Percentiles rank a stretch among this genome's conserved stretches.
These are phyloP conservation scores for Amblyopsis rosae DNA, from an alignment of 2,113 vertebrate species.

Conservation along the genomic window DNA sequence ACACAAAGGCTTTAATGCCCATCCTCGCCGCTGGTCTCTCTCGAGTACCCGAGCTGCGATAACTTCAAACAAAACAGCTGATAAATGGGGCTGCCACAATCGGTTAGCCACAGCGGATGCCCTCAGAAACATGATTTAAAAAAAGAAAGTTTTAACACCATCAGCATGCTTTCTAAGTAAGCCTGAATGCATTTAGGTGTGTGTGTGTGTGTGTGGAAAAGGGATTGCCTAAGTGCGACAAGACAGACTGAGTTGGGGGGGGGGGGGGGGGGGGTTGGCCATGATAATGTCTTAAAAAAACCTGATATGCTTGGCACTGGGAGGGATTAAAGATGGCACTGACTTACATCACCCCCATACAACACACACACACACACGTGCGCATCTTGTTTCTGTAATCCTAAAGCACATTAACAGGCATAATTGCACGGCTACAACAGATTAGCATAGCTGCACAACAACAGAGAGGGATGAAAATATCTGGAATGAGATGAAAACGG, in stretches of 20 bases:
- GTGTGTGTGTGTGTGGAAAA: conserved; percentile 4
- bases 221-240: background rate
- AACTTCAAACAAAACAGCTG: conserved; percentile 45
- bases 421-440: conserved; percentile 66
- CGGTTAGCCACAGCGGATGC: conserved; percentile 26
- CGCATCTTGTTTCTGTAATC: conserved; percentile 59
- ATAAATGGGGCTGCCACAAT: conserved; percentile 39
- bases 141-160: conserved; percentile 32
- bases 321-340: background rate
- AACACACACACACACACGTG: conserved; percentile 5
- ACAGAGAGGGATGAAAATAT: conserved; percentile 19
- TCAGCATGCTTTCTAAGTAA: conserved; percentile 37
- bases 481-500: background rate
- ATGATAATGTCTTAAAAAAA: background rate
- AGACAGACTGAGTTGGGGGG: conserved; percentile 22
- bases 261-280: background rate
- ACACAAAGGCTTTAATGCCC: conserved; percentile 20
- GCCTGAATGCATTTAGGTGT: conserved; percentile 6
- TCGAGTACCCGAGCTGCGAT: conserved; percentile 22
- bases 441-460: conserved; percentile 60
- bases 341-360: background rate
- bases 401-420: conserved; percentile 63
- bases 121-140: conserved; percentile 25
- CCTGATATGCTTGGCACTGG: conserved; percentile 1
- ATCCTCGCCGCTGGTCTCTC: background rate